Evolutionary conservation across 2,113 vertebrate species (phyloP).

Genomic region (Struthio camelus): DNA sequence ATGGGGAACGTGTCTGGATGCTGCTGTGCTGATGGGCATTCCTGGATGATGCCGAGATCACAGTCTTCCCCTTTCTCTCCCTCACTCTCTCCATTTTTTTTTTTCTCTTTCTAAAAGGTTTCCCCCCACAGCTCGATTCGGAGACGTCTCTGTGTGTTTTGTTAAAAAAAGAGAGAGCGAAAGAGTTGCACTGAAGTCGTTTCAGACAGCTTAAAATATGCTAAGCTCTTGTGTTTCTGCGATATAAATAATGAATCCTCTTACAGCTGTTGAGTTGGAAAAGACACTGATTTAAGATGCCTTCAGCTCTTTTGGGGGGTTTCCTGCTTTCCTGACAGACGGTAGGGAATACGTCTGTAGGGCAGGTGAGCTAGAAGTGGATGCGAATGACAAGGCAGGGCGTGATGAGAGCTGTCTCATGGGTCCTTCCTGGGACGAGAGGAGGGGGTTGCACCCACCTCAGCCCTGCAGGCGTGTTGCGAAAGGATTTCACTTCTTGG

Average conservation of each 20-base stretch:
- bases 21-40: background rate
- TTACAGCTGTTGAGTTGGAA: conserved; percentile 52
- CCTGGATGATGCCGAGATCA: background rate
- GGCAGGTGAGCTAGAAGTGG: background rate
- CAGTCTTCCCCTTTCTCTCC: fast-evolving
- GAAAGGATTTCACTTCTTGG: background rate
- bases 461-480: background rate
- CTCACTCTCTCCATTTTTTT: background rate
- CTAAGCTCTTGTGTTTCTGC: conserved; percentile 66
- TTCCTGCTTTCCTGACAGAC: background rate
- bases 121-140: background rate
- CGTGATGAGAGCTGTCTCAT: too few species aligned
- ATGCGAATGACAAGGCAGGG: too few species aligned
- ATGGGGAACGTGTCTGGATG: background rate
- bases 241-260: conserved; percentile 74
- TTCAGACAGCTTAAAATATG: conserved; percentile 61
- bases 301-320: conserved; percentile 15
- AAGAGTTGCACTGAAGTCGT: conserved; percentile 52
- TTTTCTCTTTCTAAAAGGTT: background rate
- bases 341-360: background rate
- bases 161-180: background rate
- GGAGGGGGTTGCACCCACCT: background rate
- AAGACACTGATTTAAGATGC: conserved; percentile 60
- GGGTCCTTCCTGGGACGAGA: background rate
- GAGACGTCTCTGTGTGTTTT: conserved; percentile 26